phyloP scores from a whole-genome alignment of 2,113 vertebrate species.

The Macrotis lagotis region DNA sequence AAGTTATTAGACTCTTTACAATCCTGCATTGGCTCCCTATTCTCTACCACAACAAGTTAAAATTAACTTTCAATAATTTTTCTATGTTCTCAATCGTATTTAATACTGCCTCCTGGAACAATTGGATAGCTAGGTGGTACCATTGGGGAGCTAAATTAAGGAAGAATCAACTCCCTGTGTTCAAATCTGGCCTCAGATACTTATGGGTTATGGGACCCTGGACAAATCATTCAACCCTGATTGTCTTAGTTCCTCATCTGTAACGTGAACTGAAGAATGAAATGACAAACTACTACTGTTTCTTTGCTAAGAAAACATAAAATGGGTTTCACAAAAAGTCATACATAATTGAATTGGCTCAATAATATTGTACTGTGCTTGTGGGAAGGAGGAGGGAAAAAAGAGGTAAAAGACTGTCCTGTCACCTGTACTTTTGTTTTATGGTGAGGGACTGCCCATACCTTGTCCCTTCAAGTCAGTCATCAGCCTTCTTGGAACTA shows the following conservation, averaged over 20 bases:
- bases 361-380: background rate
- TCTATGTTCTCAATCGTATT: background rate
- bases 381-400: background rate
- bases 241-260: background rate
- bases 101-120: background rate
- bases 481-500: background rate
- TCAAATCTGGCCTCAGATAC: background rate
- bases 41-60: background rate
- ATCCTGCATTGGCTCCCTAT: background rate
- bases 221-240: background rate
- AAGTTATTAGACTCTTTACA: background rate
- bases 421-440: rapidly evolving
- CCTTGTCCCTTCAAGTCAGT: background rate
- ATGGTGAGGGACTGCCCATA: background rate
- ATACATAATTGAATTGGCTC: background rate
- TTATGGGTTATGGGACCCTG: background rate
- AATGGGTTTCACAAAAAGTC: background rate
- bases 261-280: background rate
- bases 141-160: background rate
- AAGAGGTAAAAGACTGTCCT: background rate
- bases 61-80: no score
- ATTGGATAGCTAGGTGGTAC: background rate
- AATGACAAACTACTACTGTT: background rate
- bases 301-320: background rate
- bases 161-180: background rate